Evolutionary conservation across 2,113 vertebrate species (phyloP).

Genomic region (Orthonyx spaldingii): DNA sequence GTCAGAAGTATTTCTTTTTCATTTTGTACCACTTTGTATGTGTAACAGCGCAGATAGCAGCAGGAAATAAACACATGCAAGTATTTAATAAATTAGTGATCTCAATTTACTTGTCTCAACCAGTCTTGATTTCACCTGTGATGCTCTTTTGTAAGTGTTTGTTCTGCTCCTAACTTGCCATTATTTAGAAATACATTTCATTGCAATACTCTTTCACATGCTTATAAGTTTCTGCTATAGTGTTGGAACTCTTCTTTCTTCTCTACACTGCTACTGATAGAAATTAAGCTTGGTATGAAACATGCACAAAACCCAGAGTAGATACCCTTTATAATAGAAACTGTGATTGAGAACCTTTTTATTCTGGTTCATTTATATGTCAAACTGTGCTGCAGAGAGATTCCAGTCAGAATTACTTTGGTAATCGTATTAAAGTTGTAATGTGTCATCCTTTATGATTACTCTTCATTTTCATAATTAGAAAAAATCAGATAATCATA

Average conservation of each 20-base stretch:
- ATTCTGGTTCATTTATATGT: not conserved
- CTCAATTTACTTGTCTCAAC: not conserved
- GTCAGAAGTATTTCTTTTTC: not conserved
- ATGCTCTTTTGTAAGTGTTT: not conserved
- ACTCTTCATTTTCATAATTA: slow-evolving; percentile 10
- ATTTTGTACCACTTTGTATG: not conserved
- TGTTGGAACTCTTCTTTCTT: not conserved
- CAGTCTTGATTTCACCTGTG: not conserved
- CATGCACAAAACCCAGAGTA: not conserved
- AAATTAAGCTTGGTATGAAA: not conserved
- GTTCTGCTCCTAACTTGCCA: not conserved
- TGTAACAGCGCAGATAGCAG: not conserved
- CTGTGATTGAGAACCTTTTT: not conserved
- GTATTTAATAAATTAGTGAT: not conserved
- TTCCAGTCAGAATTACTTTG: not conserved
- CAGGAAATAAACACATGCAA: not conserved
- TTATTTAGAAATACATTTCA: not conserved
- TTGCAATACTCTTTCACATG: not conserved
- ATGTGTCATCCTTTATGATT: not conserved
- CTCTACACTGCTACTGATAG: not conserved
- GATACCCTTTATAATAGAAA: not conserved
- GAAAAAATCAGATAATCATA: not conserved
- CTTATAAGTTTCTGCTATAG: not conserved
- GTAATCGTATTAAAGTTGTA: not conserved
- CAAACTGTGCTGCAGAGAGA: not conserved